These are phyloP conservation scores for Motacilla alba DNA, from an alignment of 2,113 vertebrate genomes.

Conservation along the genomic window DNA sequence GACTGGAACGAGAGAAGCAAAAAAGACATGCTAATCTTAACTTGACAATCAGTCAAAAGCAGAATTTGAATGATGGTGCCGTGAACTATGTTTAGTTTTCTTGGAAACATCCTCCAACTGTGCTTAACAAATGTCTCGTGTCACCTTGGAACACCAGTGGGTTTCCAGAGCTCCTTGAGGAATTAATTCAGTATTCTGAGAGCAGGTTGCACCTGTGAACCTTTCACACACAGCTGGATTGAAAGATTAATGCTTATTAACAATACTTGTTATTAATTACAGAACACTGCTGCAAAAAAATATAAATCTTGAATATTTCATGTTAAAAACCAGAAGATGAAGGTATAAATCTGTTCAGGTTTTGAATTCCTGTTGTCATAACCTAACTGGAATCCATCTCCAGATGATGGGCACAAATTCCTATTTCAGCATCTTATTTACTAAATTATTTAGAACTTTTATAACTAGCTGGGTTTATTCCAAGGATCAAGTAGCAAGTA, in stretches of 20 bases:
- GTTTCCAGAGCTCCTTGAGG: background rate
- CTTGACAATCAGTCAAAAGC: background rate
- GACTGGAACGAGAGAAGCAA: background rate
- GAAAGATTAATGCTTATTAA: background rate
- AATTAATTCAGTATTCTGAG: background rate
- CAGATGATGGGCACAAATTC: background rate
- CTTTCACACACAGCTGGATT: background rate
- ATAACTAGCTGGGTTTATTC: background rate
- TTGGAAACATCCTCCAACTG: background rate
- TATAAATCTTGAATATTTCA: background rate
- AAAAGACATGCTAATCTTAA: background rate
- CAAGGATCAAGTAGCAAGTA: slow-evolving; percentile 11
- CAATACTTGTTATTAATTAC: background rate
- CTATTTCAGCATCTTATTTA: background rate
- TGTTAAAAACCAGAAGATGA: background rate
- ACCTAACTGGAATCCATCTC: background rate
- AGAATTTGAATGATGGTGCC: background rate
- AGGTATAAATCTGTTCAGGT: background rate
- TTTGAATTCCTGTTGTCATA: background rate
- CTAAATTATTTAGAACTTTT: background rate
- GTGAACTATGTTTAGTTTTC: background rate
- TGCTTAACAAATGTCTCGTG: background rate
- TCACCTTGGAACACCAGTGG: background rate
- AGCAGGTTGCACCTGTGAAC: background rate
- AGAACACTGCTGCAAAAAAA: background rate